Evolutionary conservation across 2,888 invertebrate species (phyloP), one percentile per base, ranked within the genome.

Genomic region (Nymphalis urticae): DNA sequence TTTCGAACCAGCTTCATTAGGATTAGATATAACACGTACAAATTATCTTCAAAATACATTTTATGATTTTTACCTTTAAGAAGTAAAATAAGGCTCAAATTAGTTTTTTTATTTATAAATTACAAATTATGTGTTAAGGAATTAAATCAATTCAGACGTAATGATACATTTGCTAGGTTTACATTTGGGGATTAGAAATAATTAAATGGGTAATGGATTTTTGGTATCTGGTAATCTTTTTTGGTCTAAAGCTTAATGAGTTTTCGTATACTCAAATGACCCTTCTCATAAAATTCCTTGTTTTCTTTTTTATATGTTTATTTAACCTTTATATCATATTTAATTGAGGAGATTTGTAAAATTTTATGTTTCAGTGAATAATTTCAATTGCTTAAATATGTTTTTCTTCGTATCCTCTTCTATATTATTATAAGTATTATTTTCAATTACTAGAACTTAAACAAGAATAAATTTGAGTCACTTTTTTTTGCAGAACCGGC

Each of bases 401-500:
- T 5, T 13, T 42, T 42, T 42, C 9, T 13, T 13, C 0, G 13
- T 13, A 42, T 10, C 9, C 0, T 13, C 4, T 42, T 13, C 42
- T 6, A 32, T 42, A 13, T 42, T 42, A 42, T 13, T 13, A 42
- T 42, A 13, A 42, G 13, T 4, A 42, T 42, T 4, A 13, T 42
- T 42, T 42, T 42, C 2, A 13, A 13, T 42, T 42, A 13, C 3
- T 13, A 42, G 10, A 13, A 42, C 42, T 42, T 42, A 13, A 13
- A 42, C 13, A 3, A 13, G 13, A 13, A 13, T 42, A 42, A 13
- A 42, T 42, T 13, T 42, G 3, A 13, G 10, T 13, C 42, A 3
- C 4, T 32, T 36, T 69, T 70, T 80, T 75, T 83, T 93, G 82
- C 92, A 96, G 98, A 85, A 97, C 97, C 64, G 98, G 98, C 36